A percentile compares a stretch with the other conserved stretches of the same genome.
phyloP scores from a whole-genome alignment of 2,113 vertebrate species.

The Chascanopsetta lugubris region DNA sequence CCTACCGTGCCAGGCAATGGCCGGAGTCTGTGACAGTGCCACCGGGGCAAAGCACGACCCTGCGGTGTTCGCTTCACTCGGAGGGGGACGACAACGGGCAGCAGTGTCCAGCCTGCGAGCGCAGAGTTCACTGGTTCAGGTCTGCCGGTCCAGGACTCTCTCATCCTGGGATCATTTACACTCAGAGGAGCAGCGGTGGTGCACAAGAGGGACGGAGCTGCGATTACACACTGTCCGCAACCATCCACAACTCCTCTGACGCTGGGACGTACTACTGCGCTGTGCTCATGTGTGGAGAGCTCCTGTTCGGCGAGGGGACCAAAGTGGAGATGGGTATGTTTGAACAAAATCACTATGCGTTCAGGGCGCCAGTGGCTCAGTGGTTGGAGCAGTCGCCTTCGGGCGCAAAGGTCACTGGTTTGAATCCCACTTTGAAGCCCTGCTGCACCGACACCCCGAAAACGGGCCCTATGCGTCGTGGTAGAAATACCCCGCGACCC shows the following conservation, averaged over 20 bases:
- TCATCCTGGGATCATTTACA: constrained; percentile 33
- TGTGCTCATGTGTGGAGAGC: constrained; percentile 40
- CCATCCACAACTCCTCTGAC: constrained; percentile 26
- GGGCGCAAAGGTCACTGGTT: too few relatives aligned
- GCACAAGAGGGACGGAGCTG: constrained; percentile 23
- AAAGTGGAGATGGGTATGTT: constrained; percentile 34
- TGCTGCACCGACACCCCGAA: too few relatives aligned
- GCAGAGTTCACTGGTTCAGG: constrained; percentile 51
- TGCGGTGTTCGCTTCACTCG: constrained; percentile 59
- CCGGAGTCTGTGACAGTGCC: background rate
- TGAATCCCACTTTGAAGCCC: too few relatives aligned
- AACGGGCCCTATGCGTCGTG: too few relatives aligned
- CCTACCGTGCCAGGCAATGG: constrained; percentile 25
- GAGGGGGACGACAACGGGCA: constrained; percentile 3
- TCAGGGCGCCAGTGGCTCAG: too few relatives aligned
- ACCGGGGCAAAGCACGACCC: constrained; percentile 13
- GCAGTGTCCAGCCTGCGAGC: constrained; percentile 27
- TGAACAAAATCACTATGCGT: background rate
- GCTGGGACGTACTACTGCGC: constrained; percentile 52
- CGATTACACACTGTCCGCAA: constrained; percentile 51
- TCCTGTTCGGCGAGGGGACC: constrained; percentile 49
- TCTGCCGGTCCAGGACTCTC: constrained; percentile 7
- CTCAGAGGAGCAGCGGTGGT: background rate
- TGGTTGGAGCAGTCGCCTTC: too few relatives aligned
- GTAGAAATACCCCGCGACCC: too few relatives aligned